phyloP scores from a whole-genome alignment of 2,797 vertebrate genomes.

The Lagodon rhomboides region DNA sequence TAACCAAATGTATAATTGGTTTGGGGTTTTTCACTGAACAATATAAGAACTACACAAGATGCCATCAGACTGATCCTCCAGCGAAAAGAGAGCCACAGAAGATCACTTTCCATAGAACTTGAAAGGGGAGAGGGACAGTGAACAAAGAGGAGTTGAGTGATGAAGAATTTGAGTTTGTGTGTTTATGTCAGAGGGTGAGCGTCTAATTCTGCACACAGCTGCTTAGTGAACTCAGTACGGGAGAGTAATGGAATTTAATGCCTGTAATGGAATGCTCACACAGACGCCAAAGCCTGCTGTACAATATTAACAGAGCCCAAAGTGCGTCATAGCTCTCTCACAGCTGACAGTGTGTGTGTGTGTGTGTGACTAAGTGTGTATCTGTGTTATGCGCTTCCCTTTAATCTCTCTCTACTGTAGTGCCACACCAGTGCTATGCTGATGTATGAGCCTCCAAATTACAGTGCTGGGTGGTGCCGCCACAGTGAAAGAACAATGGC shows the following conservation, averaged over 20 bases:
- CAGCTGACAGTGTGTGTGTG: slow-evolving; percentile 78
- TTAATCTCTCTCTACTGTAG: slow-evolving; percentile 66
- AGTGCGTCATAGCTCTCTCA: slow-evolving; percentile 86
- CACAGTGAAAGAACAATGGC: slow-evolving; percentile 59
- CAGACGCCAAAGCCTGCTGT: slow-evolving; percentile 84
- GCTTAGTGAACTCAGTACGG: slow-evolving; percentile 76
- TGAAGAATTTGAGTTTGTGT: slow-evolving; percentile 9
- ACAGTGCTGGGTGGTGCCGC: slow-evolving; percentile 58
- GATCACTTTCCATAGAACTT: background rate
- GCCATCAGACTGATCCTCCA: too few relatives aligned
- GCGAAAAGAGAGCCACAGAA: background rate
- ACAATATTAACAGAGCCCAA: slow-evolving; percentile 86
- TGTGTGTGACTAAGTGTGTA: slow-evolving; percentile 45
- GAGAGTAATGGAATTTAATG: slow-evolving; percentile 75
- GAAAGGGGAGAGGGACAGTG: background rate
- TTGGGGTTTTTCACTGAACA: too few relatives aligned
- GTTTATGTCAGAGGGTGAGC: slow-evolving; percentile 12
- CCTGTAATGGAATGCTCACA: slow-evolving; percentile 85
- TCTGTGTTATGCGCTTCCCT: slow-evolving; percentile 45
- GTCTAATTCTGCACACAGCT: slow-evolving; percentile 72
- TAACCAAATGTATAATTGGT: too few relatives aligned
- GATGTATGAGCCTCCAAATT: slow-evolving; percentile 62
- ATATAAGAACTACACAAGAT: background rate
- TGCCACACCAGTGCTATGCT: slow-evolving; percentile 58
- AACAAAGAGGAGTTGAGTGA: background rate